phyloP scores from a whole-genome alignment of 92 coral and sea anemone genomes.

The Paragorgia papillata region DNA sequence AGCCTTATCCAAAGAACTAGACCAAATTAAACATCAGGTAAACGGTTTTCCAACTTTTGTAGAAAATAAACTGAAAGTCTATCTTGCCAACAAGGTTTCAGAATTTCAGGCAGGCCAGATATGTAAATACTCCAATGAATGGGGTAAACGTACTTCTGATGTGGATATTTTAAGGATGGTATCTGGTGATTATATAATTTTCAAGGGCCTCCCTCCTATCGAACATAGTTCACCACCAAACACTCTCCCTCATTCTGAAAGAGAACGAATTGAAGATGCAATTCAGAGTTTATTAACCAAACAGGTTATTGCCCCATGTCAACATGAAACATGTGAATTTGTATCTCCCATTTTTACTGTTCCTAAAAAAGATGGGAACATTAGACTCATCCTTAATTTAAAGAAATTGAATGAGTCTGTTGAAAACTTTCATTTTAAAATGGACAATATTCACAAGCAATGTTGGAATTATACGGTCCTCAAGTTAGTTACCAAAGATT shows the following conservation, averaged over 20 bases:
- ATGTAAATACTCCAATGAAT: neutral
- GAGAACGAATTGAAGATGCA: slow-evolving; percentile 15
- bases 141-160: slow-evolving; percentile 6
- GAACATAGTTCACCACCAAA: slow-evolving; percentile 45
- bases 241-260: slow-evolving; percentile 15
- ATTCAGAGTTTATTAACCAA: slow-evolving; percentile 19
- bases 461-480: too few species aligned
- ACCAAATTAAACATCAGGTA: slow-evolving; percentile 4
- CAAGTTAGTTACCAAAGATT: slow-evolving; percentile 44
- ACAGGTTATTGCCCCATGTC: slow-evolving; percentile 42
- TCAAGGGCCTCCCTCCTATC: slow-evolving; percentile 21
- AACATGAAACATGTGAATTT: slow-evolving; percentile 48
- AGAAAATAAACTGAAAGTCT: neutral
- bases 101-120: slow-evolving; percentile 25
- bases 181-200: neutral
- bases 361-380: slow-evolving; percentile 53
- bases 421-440: slow-evolving; percentile 40
- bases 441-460: slow-evolving; percentile 55
- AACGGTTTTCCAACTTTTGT: slow-evolving; percentile 4
- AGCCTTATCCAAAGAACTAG: neutral
- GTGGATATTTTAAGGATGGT: slow-evolving; percentile 16
- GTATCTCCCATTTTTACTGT: slow-evolving; percentile 64
- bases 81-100: neutral
- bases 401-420: slow-evolving; percentile 48
- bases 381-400: slow-evolving; percentile 57